Evolutionary conservation across 1,140 invertebrate species (phyloP).

Genomic region (Lutraria rhynchaena): DNA sequence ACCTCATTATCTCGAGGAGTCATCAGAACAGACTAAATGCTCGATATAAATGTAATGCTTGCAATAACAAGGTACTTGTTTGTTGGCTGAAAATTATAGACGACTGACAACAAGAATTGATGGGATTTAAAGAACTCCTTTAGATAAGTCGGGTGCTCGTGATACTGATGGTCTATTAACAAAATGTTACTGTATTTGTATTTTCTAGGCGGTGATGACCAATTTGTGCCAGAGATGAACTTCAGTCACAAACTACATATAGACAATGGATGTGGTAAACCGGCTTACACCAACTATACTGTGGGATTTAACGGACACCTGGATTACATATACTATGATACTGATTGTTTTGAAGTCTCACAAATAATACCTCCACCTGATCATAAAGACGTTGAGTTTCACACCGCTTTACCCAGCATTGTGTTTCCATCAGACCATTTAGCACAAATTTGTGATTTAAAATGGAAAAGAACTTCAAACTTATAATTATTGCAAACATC

Average conservation of each 20-base stretch:
- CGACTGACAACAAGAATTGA: no score
- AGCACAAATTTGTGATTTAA: conserved; percentile 91
- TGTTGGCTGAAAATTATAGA: no score
- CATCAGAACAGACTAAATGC: no score
- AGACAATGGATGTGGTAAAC: conserved; percentile 82
- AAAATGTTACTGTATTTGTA: conserved; percentile 48
- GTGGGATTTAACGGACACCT: conserved; percentile 91
- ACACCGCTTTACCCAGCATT: conserved; percentile 91
- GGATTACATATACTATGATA: conserved; percentile 94
- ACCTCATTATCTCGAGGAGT: no score
- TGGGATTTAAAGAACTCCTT: no score
- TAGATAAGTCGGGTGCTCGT: no score
- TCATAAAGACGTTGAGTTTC: conserved; percentile 87
- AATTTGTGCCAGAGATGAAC: conserved; percentile 64
- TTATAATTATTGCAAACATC: conserved; percentile 9
- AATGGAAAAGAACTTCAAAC: conserved; percentile 82
- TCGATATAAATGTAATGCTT: no score
- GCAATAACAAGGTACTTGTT: no score
- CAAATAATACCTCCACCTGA: conserved; percentile 91
- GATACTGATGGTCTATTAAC: no score
- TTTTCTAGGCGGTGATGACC: conserved; percentile 70
- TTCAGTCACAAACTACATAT: conserved; percentile 76
- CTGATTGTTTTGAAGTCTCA: conserved; percentile 85
- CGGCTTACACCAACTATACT: conserved; percentile 93
- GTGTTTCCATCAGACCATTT: conserved; percentile 97